Conservation (phyloP, 2,888 invertebrate genomes). For the Cantharis flavilabris region DNA sequence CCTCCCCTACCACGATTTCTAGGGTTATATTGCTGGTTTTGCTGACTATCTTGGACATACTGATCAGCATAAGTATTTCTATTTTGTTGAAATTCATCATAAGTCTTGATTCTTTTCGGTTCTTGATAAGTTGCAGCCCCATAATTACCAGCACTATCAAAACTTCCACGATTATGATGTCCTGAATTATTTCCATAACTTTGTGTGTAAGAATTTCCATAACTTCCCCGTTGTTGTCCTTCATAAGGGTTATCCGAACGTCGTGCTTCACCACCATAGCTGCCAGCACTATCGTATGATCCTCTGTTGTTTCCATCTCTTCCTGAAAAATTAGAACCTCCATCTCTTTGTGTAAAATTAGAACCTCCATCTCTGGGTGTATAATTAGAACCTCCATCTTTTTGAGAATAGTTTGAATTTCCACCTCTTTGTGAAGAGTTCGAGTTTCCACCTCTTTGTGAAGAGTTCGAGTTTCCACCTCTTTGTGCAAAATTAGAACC, state of each 20-base stretch:
- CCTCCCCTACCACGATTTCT: conserved; percentile 39
- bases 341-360: conserved; percentile 26
- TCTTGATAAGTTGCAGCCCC: conserved; percentile 39
- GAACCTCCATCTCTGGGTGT: conserved; percentile 32
- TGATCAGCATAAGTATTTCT: conserved; percentile 54
- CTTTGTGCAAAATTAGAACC: conserved; percentile 1
- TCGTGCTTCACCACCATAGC: conserved; percentile 30
- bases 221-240: conserved; percentile 23
- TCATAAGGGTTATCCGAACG: conserved; percentile 26
- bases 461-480: conserved; percentile 14
- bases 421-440: conserved; percentile 7
- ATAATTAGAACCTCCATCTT: conserved; percentile 27
- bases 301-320: conserved; percentile 34
- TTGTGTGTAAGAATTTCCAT: conserved; percentile 39
- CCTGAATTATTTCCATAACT: conserved; percentile 39
- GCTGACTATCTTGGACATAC: conserved; percentile 53
- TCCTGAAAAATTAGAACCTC: background rate
- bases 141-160: conserved; percentile 47
- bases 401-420: conserved; percentile 39
- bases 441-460: conserved; percentile 5
- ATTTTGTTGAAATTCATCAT: conserved; percentile 52
- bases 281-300: conserved; percentile 40
- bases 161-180: conserved; percentile 32
- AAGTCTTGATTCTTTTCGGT: conserved; percentile 53
- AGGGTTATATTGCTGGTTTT: conserved; percentile 52